Conservation (phyloP, 2,113 vertebrate species). For the Larimichthys polyactis region DNA sequence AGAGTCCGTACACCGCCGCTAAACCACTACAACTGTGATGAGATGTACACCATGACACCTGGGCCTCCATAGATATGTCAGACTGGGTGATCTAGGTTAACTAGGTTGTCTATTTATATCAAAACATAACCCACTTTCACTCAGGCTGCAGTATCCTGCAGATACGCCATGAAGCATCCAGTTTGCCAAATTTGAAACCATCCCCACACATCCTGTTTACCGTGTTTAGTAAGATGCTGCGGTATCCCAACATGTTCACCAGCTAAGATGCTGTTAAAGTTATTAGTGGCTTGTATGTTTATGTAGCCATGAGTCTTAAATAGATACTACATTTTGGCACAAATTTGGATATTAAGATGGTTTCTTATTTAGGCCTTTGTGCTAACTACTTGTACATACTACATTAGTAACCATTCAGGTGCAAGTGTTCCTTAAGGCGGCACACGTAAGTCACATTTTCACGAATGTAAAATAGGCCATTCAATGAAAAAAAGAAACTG, state of each 20-base stretch:
- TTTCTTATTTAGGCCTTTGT: neutral
- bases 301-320: neutral
- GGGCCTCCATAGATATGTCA: neutral
- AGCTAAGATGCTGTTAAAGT: neutral
- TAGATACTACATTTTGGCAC: neutral
- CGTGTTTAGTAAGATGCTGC: neutral
- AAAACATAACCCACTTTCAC: constrained; percentile 46
- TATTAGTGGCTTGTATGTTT: neutral
- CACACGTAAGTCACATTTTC: neutral
- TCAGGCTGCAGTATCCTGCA: constrained; percentile 5
- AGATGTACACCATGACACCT: neutral
- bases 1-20: neutral
- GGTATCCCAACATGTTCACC: neutral
- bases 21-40: neutral
- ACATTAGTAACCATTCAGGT: neutral
- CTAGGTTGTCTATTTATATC: constrained; percentile 48
- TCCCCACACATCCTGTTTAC: neutral
- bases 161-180: neutral
- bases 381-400: neutral
- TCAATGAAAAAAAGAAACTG: neutral
- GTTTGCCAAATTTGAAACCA: neutral
- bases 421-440: neutral
- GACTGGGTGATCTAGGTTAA: constrained; percentile 4
- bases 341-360: neutral
- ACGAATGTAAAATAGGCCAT: neutral